A percentile compares a stretch with the other conserved stretches of the same genome.
Conservation (phyloP, 2,888 invertebrate species). For the Cyclophora albipunctata region DNA sequence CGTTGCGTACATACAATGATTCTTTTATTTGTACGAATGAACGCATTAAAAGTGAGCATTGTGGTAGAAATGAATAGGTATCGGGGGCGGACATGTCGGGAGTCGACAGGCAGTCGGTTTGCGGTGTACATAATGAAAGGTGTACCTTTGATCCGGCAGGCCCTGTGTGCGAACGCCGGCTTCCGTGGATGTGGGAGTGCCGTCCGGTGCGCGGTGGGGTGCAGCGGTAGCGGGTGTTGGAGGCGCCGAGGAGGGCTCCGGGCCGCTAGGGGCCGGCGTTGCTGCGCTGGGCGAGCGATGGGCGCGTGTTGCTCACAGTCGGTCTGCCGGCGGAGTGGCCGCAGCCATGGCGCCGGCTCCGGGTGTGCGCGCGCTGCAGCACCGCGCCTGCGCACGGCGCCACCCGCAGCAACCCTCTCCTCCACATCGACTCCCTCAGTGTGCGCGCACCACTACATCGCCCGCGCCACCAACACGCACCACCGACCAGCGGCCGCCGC, state of each 20-base stretch:
- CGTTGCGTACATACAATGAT: conserved; percentile 18
- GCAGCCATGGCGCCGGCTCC: conserved; percentile 36
- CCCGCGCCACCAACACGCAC: background rate
- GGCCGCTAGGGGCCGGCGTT: conserved; percentile 72
- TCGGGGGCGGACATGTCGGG: conserved; percentile 42
- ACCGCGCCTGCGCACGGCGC: conserved; percentile 48
- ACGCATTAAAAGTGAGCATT: conserved; percentile 37
- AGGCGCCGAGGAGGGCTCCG: conserved; percentile 66
- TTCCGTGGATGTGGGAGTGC: conserved; percentile 37
- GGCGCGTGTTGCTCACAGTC: conserved; percentile 61
- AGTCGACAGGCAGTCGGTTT: conserved; percentile 4
- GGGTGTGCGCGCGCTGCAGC: conserved; percentile 54
- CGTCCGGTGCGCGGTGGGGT: conserved; percentile 35
- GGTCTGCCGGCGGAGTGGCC: conserved; percentile 68
- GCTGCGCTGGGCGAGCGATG: conserved; percentile 59
- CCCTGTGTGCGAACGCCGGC: conserved; percentile 65
- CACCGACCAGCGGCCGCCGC: no score
- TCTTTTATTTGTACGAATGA: conserved; percentile 11
- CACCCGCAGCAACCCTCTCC: conserved; percentile 21
- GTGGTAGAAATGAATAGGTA: conserved; percentile 39
- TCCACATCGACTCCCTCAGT: background rate
- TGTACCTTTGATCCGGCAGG: conserved; percentile 65
- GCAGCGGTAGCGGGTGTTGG: conserved; percentile 44
- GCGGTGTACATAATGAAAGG: conserved; percentile 22
- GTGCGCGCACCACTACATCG: background rate